Evolutionary conservation across 2,888 invertebrate species (phyloP).

Genomic region (Tachina fera): DNA sequence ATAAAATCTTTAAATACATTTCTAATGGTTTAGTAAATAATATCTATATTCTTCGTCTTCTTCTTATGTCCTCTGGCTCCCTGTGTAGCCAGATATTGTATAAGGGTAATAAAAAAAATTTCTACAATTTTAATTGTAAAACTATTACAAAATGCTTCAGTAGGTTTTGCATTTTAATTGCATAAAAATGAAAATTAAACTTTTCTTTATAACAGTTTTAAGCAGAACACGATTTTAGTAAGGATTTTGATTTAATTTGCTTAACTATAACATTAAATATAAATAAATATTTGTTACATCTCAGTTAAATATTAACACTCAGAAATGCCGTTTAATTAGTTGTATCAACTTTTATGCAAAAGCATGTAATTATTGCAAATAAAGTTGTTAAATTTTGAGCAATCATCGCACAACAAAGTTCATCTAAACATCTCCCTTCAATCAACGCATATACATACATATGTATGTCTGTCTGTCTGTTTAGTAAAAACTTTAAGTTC

Average conservation of each 20-base stretch:
- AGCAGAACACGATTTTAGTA: too few relatives aligned
- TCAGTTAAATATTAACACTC: neutral
- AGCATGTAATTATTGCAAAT: neutral
- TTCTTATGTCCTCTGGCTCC: too few relatives aligned
- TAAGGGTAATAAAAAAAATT: too few relatives aligned
- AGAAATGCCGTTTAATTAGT: neutral
- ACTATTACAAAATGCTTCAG: too few relatives aligned
- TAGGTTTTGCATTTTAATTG: too few relatives aligned
- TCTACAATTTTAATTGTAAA: too few relatives aligned
- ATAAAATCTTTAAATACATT: neutral
- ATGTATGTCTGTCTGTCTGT: neutral
- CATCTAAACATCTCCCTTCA: neutral
- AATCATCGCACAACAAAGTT: neutral
- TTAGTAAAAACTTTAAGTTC: neutral
- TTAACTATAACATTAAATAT: neutral
- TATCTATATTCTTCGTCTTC: too few relatives aligned
- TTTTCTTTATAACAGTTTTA: too few relatives aligned
- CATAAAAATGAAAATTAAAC: too few relatives aligned
- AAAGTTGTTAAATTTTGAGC: neutral
- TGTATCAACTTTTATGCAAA: neutral
- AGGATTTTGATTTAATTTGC: neutral
- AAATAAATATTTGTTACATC: neutral
- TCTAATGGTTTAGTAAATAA: neutral
- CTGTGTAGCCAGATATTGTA: too few relatives aligned
- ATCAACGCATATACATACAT: neutral